Base-by-base conservation (phyloP, 1,140 invertebrate species). In the Neodiprion virginianus region DNA sequence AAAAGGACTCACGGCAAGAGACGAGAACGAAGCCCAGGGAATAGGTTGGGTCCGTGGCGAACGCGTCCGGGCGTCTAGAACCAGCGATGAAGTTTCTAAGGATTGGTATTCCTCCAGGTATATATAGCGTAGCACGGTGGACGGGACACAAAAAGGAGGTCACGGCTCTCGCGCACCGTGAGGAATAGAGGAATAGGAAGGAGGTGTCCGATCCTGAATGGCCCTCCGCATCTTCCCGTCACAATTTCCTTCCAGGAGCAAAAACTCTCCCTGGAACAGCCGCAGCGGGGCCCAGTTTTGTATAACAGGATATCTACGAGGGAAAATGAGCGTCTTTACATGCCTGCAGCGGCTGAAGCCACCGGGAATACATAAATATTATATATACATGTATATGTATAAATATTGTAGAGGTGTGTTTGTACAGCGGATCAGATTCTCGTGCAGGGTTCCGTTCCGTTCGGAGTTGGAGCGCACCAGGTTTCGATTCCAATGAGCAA, bases 91-190 rank as follows among this genome's bases (percentile, higher is more conserved):
- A 14, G 53, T 61, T 61, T 61, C 53, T 61, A 61, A 61, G 53
- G 53, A 61, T 61, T 12, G 53, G n/a, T 61, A 17, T 61, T 61
- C 53, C n/a, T 61, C 53, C 53, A 61, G n/a, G 11, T 17, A 14
- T 61, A 14, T 61, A 61, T 61, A 8, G n/a, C 53, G 53, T 61
- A 40, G 28, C 28, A 40, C n/a, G 5, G 28, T 40, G 28, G 53
- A 61, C n/a, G 53, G 53, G 11, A 61, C 53, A 61, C 53, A 61
- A 61, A 61, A 61, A 61, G 53, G 53, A 61, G 53, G 53, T 61
- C 53, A 61, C 53, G 53, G 53, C 53, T 40, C 28, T 61, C 53
- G 53, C n/a, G 53, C 28, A 40, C 11, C 53, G 53, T 14, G 53
- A 61, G 53, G 53, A 61, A 61, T 12, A 61, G 53, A 61, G 53